Conservation (phyloP, 2,113 vertebrate species). For the Etheostoma spectabile region DNA sequence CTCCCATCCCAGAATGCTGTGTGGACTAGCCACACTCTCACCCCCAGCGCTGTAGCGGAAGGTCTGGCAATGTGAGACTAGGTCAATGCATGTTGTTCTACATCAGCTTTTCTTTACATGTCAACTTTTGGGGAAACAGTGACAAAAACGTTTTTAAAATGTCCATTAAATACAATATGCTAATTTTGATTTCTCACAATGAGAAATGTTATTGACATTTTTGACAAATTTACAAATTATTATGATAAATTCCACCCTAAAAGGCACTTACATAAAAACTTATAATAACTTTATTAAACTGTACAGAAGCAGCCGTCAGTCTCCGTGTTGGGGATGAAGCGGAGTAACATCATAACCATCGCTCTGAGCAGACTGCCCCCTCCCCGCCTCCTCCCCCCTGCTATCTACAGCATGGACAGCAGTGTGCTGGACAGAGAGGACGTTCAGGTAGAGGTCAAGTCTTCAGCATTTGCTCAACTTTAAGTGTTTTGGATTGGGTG, state of each 20-base stretch:
- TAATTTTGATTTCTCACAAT: too few relatives aligned
- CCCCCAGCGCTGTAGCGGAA: too few relatives aligned
- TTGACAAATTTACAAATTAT: too few relatives aligned
- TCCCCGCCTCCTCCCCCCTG: conserved; percentile 79
- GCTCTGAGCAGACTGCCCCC: conserved; percentile 83
- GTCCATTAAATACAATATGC: too few relatives aligned
- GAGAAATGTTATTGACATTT: too few relatives aligned
- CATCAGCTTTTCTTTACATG: neutral
- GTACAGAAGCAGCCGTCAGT: conserved; percentile 74
- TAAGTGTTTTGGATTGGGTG: neutral
- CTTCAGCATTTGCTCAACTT: neutral
- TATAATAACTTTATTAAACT: neutral
- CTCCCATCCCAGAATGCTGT: too few relatives aligned
- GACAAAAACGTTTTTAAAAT: too few relatives aligned
- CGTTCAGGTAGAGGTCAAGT: conserved; percentile 72
- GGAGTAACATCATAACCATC: conserved; percentile 86
- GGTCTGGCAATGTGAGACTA: too few relatives aligned
- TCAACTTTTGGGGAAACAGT: neutral
- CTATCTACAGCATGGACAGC: conserved; percentile 85
- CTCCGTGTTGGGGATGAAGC: conserved; percentile 81
- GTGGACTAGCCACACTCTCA: too few relatives aligned
- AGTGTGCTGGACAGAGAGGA: conserved; percentile 85
- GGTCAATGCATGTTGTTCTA: neutral
- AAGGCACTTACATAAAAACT: neutral
- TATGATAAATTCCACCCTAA: neutral